A percentile compares a stretch with the other conserved stretches of the same genome.
phyloP scores from a whole-genome alignment of 2,797 vertebrate genomes.

The Coracias cyanogaster region DNA sequence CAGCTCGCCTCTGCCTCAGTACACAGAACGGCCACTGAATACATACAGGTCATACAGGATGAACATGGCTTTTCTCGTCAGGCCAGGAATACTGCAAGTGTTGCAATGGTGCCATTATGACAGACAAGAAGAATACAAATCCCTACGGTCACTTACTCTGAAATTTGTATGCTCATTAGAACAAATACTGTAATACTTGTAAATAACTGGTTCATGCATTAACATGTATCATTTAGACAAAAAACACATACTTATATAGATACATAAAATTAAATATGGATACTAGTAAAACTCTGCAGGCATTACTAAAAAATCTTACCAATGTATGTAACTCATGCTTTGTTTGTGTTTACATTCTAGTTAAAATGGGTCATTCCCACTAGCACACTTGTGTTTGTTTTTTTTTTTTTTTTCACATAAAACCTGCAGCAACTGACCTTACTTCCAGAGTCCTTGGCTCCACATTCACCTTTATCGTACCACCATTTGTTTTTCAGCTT shows the following conservation, averaged over 20 bases:
- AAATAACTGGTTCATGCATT: constrained; percentile 90
- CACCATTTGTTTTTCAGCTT: constrained; percentile 99
- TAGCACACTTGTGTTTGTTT: constrained; percentile 93
- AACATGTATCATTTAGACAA: constrained; percentile 85
- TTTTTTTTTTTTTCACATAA: constrained; percentile 90
- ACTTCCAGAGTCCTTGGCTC: constrained; percentile 99
- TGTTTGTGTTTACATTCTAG: constrained; percentile 85
- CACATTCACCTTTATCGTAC: constrained; percentile 99
- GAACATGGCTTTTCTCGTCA: constrained; percentile 73
- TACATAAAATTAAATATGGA: constrained; percentile 78
- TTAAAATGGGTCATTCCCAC: constrained; percentile 95
- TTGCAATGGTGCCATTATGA: constrained; percentile 73
- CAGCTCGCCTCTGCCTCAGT: constrained; percentile 43
- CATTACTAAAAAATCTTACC: constrained; percentile 90
- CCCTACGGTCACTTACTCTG: constrained; percentile 63
- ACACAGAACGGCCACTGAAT: constrained; percentile 73
- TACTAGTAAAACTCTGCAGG: constrained; percentile 84
- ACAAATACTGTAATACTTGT: constrained; percentile 53
- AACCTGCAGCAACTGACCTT: constrained; percentile 99
- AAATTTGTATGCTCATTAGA: constrained; percentile 47
- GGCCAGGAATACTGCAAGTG: constrained; percentile 67
- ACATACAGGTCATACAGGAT: constrained; percentile 79
- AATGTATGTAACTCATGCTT: constrained; percentile 97
- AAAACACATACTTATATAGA: constrained; percentile 80
- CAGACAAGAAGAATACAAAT: constrained; percentile 78